Evolutionary conservation across 2,113 vertebrate species (phyloP).

Genomic region (Eira barbara): DNA sequence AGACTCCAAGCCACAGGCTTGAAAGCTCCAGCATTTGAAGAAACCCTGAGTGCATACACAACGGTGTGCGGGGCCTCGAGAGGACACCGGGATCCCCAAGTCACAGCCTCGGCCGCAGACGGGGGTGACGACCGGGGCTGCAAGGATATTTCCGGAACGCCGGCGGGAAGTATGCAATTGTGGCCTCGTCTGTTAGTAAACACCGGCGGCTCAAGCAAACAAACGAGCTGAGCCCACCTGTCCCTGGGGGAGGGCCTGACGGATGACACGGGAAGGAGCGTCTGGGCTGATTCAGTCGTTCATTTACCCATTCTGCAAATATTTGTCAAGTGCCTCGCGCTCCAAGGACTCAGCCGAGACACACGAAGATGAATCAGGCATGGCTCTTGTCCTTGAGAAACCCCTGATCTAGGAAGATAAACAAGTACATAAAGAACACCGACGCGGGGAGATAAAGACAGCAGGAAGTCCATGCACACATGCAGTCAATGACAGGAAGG

Average conservation of each 20-base stretch:
- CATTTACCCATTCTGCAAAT: neutral
- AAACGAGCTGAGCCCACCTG: neutral
- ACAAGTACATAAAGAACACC: neutral
- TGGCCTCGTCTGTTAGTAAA: neutral
- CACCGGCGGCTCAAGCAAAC: neutral
- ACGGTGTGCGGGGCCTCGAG: neutral
- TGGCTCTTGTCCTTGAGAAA: neutral
- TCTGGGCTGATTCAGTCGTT: neutral
- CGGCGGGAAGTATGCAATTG: neutral
- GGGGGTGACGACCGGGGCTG: rapidly evolving
- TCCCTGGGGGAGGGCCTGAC: neutral
- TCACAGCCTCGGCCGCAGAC: neutral
- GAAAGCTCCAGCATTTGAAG: neutral
- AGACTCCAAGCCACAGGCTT: neutral
- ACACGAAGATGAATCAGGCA: neutral
- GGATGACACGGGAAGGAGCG: neutral
- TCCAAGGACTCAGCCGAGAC: neutral
- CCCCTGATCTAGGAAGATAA: neutral
- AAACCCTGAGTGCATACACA: neutral
- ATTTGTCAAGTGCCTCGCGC: neutral
- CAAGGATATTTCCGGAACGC: neutral
- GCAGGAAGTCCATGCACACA: neutral
- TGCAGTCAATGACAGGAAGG: neutral
- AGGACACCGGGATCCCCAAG: neutral
- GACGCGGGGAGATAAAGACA: neutral